Evolutionary conservation across 1,140 invertebrate species (phyloP).

Genomic region (Heliconius eleuchia): DNA sequence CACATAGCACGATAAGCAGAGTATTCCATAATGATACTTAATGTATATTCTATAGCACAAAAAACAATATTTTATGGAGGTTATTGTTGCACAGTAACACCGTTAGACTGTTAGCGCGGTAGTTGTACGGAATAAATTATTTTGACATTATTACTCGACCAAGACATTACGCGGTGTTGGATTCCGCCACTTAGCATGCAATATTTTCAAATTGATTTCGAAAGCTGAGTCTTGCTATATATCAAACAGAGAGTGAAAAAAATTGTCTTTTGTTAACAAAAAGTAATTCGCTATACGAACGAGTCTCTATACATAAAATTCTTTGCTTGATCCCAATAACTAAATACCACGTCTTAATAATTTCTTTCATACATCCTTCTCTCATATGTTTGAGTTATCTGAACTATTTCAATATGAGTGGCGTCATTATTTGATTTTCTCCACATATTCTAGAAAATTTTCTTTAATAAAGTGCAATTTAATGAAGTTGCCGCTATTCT

Average conservation of each 20-base stretch:
- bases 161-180: not conserved
- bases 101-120: too few relatives aligned
- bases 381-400: conserved; percentile 6
- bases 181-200: not conserved
- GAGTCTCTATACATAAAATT: not conserved
- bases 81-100: too few relatives aligned
- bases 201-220: too few relatives aligned
- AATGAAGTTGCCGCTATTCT: not conserved
- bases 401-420: conserved; percentile 3
- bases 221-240: not conserved
- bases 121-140: too few relatives aligned
- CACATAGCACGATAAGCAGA: too few relatives aligned
- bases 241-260: not conserved
- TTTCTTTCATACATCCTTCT: not conserved
- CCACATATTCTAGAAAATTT: not conserved
- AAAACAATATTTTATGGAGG: too few relatives aligned
- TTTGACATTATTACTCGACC: too few relatives aligned
- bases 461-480: not conserved
- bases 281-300: not conserved
- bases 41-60: too few relatives aligned
- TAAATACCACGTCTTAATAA: conserved; percentile 12
- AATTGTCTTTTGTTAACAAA: not conserved
- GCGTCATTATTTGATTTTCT: not conserved
- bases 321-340: not conserved
- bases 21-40: too few relatives aligned